Evolutionary conservation across 2,113 vertebrate genomes (phyloP), one percentile per base, ranked within the genome.

Genomic region (Scartelaos histophorus): DNA sequence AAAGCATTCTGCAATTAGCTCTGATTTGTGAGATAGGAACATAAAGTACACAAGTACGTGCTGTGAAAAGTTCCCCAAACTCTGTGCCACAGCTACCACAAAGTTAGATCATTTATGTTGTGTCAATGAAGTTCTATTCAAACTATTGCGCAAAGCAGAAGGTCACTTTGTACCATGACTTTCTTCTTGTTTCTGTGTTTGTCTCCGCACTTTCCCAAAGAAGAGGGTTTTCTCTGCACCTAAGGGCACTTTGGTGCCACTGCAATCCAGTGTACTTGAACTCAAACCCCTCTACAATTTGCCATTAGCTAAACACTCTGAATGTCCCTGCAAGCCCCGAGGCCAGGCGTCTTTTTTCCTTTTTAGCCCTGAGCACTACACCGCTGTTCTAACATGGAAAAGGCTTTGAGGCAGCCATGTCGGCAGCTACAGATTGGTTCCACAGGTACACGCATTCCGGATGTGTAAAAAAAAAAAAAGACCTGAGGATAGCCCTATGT

Each of bases 391-490:
- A 74, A 75, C 56, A 76, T 34, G 73, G 35, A 58, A 79, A 75
- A 58, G 43, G 69, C 74, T 89, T 85, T 74, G 71, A 81, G 74
- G 60, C 5, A 11, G 58, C 66, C 71, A 78, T 79, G 53, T 76
- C 70, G 71, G 68, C 77, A 67, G 64, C 69, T 76, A 22, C 49
- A 58, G 67, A 79, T 70, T 73, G 73, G 73, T 80, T 88, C 74
- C 67, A 76, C 75, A 71, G 77, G 77, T 83, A 70, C 58, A 35
- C 62, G 25, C 9, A 46, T 64, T 29, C 46, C 67, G 73, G 72
- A 80, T 80, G 71, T 75, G 69, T 73, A 73, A 83, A 74, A 85
- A 64, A 74, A 29, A 83, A 75, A 85, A 73, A 85, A 54, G 38
- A 87, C 72, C 76, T 12, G 62, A 70, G 75, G 82, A 82, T 77